Percentiles rank a stretch among this genome's conserved stretches.
Conservation (phyloP, 2,797 vertebrate species). For the Malurus leucopterus region DNA sequence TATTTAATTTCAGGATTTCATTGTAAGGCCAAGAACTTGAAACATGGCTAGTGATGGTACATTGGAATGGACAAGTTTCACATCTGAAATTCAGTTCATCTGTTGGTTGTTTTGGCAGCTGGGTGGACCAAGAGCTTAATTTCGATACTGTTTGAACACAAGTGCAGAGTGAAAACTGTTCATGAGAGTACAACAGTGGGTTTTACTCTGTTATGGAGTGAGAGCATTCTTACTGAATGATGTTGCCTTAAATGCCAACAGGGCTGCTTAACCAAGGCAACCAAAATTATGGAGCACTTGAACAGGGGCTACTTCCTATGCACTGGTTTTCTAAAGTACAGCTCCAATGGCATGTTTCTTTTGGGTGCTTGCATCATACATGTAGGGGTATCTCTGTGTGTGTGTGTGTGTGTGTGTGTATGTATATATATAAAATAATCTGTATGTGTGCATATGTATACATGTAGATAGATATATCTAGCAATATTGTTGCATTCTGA, state of each 20-base stretch:
- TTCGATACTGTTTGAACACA: rapidly evolving
- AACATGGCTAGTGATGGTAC: neutral
- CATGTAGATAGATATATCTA: neutral
- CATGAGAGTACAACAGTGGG: rapidly evolving
- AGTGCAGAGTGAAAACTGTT: neutral
- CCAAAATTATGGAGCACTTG: neutral
- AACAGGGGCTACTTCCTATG: neutral
- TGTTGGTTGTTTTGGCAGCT: neutral
- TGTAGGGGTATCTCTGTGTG: too few relatives aligned
- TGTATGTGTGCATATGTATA: neutral
- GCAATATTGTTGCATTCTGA: neutral
- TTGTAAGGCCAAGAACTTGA: neutral
- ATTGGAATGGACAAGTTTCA: neutral
- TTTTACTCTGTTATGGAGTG: neutral
- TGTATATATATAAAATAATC: neutral
- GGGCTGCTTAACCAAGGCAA: neutral
- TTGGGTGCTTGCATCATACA: neutral
- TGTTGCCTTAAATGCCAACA: neutral
- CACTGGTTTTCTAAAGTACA: neutral
- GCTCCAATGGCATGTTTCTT: neutral
- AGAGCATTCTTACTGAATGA: neutral
- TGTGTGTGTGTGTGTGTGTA: neutral
- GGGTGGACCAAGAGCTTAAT: neutral
- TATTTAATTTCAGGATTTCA: neutral
- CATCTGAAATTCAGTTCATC: neutral